Base-by-base conservation (phyloP, 2,113 vertebrate genomes). In the Microcebus murinus region DNA sequence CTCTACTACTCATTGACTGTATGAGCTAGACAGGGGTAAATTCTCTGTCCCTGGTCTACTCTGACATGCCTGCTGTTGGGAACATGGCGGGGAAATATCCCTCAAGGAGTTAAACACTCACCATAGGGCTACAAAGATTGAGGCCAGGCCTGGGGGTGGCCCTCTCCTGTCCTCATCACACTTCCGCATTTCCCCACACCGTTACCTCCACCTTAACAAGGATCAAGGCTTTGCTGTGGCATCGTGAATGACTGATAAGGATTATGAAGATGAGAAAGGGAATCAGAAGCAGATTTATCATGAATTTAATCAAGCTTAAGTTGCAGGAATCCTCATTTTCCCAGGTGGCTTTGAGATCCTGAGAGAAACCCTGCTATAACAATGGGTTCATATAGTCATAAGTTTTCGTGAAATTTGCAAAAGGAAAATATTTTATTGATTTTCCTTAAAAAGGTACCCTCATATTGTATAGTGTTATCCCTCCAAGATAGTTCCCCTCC, bases 371-470 rank as follows among this genome's bases (percentile, higher is more conserved):
- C 8, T 81, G 39, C 25, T 76, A 76, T 4, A 76, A 1, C 59
- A 85, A 68, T 77, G 18, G 29, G 29, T 67, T 59, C 6, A 68
- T 29, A 27, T 18, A 71, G 45, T 82, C 34, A 55, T 39, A 80
- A 29, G 2, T 94, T 94, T 93, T 93, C n/a, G 42, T 82, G 63
- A 93, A 82, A 63, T 29, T 79, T 59, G 20, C 34, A n/a, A 86
- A 90, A 82, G 31, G 10, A 67, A 87, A 82, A 76, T 31, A 71
- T 63, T 57, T 82, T 63, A 52, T 39, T 55, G 20, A 65, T 39
- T 92, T 95, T 89, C 52, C 6, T 92, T 81, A 77, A 36, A 36
- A 85, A 31, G 5, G 12, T 1, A 9, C 17, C 3, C 36, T 89
- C n/a, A 31, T 61, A 50, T 25, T 70, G 9, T 76, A 52, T 80